These are phyloP conservation scores for Eristalinus sepulchralis DNA, from an alignment of 2,888 invertebrate genomes.

Conservation along the genomic window DNA sequence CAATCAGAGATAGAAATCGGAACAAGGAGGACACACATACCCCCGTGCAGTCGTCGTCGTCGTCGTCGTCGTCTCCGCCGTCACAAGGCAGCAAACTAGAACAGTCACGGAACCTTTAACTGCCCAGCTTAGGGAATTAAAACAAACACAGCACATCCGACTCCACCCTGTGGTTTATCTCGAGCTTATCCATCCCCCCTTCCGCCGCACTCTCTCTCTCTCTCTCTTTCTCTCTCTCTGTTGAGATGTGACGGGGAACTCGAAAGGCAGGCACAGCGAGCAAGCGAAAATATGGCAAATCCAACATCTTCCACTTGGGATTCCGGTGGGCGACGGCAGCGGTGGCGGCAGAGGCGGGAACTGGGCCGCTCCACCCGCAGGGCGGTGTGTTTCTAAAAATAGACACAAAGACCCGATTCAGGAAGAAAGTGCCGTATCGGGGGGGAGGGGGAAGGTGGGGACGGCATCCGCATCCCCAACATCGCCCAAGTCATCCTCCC, in stretches of 20 bases:
- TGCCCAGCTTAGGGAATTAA: slow-evolving; percentile 66
- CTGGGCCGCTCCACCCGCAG: slow-evolving; percentile 30
- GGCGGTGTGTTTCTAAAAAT: slow-evolving; percentile 60
- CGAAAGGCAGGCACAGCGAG: slow-evolving; percentile 6
- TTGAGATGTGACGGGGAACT: neutral
- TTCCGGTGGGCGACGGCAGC: neutral
- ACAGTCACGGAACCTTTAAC: slow-evolving; percentile 54
- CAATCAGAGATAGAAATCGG: slow-evolving; percentile 65
- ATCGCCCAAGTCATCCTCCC: neutral
- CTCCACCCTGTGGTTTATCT: slow-evolving; percentile 48
- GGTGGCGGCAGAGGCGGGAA: too few species aligned
- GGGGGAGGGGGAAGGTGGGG: too few species aligned
- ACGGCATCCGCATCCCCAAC: neutral
- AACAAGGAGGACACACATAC: slow-evolving; percentile 9
- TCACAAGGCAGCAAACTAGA: slow-evolving; percentile 24
- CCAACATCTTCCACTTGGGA: slow-evolving; percentile 28
- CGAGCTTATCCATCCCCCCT: neutral
- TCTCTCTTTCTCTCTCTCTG: neutral
- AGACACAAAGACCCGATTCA: slow-evolving; percentile 59
- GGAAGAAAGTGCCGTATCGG: slow-evolving; percentile 47
- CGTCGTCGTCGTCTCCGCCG: neutral
- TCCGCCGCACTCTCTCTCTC: neutral
- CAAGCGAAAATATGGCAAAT: slow-evolving; percentile 8
- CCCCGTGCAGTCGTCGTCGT: slow-evolving; percentile 22
- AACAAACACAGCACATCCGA: slow-evolving; percentile 57